Evolutionary conservation across 2,797 vertebrate species (phyloP).

Genomic region (Sebastolobus alascanus): DNA sequence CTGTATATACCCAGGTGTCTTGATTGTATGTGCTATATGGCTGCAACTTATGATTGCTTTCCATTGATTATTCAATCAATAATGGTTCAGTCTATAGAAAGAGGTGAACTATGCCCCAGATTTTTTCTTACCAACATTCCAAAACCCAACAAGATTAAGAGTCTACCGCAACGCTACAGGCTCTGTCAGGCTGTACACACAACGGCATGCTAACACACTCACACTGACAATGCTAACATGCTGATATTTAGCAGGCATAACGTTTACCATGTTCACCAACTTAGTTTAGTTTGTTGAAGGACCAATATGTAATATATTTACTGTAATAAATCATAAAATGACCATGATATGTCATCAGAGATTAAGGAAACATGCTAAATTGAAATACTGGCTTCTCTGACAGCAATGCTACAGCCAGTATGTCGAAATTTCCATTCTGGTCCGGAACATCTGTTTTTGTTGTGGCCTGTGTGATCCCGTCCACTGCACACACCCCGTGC

Average conservation of each 20-base stretch:
- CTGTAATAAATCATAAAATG: too few species aligned
- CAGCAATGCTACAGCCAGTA: too few species aligned
- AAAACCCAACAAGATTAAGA: background rate
- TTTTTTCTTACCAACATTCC: background rate
- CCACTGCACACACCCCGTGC: too few species aligned
- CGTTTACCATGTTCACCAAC: background rate
- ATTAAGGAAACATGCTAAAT: too few species aligned
- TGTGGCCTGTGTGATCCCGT: too few species aligned
- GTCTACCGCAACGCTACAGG: background rate
- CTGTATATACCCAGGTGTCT: background rate
- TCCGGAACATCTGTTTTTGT: too few species aligned
- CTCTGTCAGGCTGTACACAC: background rate
- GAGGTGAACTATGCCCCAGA: background rate
- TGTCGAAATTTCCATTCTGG: too few species aligned
- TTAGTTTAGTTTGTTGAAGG: background rate
- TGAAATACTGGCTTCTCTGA: too few species aligned
- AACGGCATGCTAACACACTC: background rate
- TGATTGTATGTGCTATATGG: constrained; percentile 4
- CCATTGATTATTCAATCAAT: background rate
- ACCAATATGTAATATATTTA: background rate
- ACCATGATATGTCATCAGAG: too few species aligned
- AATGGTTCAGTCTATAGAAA: background rate
- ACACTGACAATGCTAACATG: background rate
- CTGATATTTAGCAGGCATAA: background rate
- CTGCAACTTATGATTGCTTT: background rate